These are phyloP conservation scores for Eupeodes latifasciatus DNA, from an alignment of 2,888 invertebrate species.

Conservation along the genomic window DNA sequence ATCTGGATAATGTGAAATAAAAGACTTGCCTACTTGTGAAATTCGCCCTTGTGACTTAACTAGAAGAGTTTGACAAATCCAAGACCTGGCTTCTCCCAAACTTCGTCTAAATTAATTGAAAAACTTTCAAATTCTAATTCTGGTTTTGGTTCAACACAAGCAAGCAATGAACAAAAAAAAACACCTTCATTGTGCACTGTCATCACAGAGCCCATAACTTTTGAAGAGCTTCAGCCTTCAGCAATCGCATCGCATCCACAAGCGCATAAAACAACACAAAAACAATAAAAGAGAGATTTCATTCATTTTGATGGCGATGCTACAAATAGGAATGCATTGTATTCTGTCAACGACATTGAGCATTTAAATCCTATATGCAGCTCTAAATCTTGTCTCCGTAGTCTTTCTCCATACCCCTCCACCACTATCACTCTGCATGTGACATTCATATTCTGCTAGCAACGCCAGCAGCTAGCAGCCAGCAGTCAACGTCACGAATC, in stretches of 20 bases:
- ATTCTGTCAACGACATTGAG: slow-evolving; percentile 71
- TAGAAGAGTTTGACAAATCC: neutral
- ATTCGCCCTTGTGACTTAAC: neutral
- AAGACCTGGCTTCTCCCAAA: neutral
- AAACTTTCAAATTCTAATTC: slow-evolving; percentile 27
- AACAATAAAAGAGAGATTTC: slow-evolving; percentile 45
- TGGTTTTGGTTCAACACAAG: neutral
- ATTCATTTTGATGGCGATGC: slow-evolving; percentile 60
- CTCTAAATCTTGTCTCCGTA: slow-evolving; percentile 59
- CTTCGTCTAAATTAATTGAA: slow-evolving; percentile 3
- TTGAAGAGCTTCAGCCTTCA: slow-evolving; percentile 37
- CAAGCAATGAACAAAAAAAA: neutral
- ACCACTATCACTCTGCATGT: slow-evolving; percentile 9
- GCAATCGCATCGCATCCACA: slow-evolving; percentile 20
- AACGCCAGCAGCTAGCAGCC: slow-evolving; percentile 17
- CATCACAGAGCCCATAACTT: slow-evolving; percentile 53
- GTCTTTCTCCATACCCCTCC: neutral
- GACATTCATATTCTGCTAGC: slow-evolving; percentile 64
- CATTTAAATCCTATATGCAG: slow-evolving; percentile 65
- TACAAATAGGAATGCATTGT: slow-evolving; percentile 73
- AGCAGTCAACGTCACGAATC: slow-evolving; percentile 27
- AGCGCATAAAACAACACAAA: slow-evolving; percentile 38
- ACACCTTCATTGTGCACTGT: neutral
- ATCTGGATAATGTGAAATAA: too few relatives aligned
- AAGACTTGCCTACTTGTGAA: neutral